phyloP scores from a whole-genome alignment of 92 coral and sea anemone species.

The Palythoa caribaeorum region DNA sequence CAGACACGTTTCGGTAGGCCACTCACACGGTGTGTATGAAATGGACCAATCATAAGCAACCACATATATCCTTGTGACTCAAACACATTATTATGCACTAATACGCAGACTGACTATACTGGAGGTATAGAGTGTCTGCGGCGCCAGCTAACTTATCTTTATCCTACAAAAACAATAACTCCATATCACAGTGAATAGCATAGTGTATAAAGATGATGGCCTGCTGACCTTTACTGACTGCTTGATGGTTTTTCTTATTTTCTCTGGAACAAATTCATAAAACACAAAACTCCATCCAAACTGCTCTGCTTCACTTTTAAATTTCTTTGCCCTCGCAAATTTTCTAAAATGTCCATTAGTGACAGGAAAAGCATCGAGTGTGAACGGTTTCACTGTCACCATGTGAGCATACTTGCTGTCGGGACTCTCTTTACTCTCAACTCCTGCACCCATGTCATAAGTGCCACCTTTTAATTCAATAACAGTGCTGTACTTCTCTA shows the following conservation, averaged over 20 bases:
- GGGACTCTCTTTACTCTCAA: constrained; percentile 57
- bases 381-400: constrained; percentile 79
- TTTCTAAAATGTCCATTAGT: constrained; percentile 86
- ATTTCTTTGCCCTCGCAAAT: constrained; percentile 89
- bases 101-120: too few relatives aligned
- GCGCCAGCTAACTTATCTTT: too few relatives aligned
- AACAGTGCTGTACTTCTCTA: constrained; percentile 39
- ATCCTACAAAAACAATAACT: too few relatives aligned
- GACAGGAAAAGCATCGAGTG: constrained; percentile 87
- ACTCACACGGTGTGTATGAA: too few relatives aligned
- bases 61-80: too few relatives aligned
- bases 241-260: constrained; percentile 70
- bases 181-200: too few relatives aligned
- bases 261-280: constrained; percentile 74
- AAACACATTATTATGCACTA: too few relatives aligned
- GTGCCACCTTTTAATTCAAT: constrained; percentile 80
- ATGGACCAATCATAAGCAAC: too few relatives aligned
- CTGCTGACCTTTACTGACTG: constrained; percentile 79
- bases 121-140: too few relatives aligned
- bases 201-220: neutral
- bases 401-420: constrained; percentile 79
- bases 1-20: too few relatives aligned
- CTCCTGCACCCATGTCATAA: constrained; percentile 81
- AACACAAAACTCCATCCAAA: constrained; percentile 93
- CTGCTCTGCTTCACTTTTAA: constrained; percentile 88